Evolutionary conservation across 2,113 vertebrate species (phyloP).

Genomic region (Xyrauchen texanus): DNA sequence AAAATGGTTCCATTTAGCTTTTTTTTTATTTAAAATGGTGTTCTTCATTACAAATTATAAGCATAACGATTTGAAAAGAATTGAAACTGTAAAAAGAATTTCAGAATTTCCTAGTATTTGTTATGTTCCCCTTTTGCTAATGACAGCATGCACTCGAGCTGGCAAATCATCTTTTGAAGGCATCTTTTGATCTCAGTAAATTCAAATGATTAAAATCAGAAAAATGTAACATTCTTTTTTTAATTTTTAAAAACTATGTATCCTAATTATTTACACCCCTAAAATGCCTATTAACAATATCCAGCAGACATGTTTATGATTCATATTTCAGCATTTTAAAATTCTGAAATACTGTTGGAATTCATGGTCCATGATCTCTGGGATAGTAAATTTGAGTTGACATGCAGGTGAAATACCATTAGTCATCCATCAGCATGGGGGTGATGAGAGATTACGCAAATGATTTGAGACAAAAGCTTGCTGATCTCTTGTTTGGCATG

Average conservation of each 20-base stretch:
- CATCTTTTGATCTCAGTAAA: no score
- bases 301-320: not conserved
- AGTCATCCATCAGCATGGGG: not conserved
- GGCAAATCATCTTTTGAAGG: no score
- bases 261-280: not conserved
- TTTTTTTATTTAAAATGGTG: no score
- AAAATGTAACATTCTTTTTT: no score
- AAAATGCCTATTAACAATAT: not conserved
- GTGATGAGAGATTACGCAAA: not conserved
- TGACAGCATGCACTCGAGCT: no score
- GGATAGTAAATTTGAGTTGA: constrained; percentile 4
- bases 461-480: not conserved
- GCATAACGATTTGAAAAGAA: no score
- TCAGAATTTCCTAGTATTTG: no score
- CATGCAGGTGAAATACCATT: not conserved
- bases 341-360: not conserved
- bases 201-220: no score
- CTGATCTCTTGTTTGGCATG: not conserved
- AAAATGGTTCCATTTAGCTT: no score
- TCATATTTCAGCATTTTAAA: not conserved
- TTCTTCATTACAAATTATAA: no score
- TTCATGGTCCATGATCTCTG: not conserved
- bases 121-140: no score
- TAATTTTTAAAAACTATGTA: not conserved
- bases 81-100: no score